These are phyloP conservation scores for Pristionchus arcanus DNA, from an alignment of 2,888 invertebrate species.

Conservation along the genomic window DNA sequence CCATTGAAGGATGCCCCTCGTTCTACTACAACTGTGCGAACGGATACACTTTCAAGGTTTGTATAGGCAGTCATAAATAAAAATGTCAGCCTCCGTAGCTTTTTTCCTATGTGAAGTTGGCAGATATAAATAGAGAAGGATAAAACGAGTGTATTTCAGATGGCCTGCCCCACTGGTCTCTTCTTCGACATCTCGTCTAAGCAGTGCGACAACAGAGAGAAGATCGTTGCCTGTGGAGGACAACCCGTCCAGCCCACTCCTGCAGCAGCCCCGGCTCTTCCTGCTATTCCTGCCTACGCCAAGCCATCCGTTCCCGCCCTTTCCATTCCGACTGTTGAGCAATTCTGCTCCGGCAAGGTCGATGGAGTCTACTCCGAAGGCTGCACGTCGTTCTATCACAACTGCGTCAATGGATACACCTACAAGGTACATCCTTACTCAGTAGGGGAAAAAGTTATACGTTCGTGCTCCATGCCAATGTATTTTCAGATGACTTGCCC, in stretches of 20 bases:
- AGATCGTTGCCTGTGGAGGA: constrained; percentile 59
- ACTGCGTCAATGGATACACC: constrained; percentile 31
- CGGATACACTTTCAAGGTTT: constrained; percentile 9
- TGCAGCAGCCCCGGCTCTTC: not conserved
- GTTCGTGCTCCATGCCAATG: not conserved
- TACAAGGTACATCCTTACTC: too few relatives aligned
- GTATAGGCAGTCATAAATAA: too few relatives aligned
- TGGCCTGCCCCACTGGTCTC: constrained; percentile 61
- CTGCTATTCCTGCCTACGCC: not conserved
- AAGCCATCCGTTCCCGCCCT: not conserved
- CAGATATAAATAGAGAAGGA: too few relatives aligned
- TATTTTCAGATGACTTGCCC: constrained; percentile 45
- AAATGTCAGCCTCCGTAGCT: too few relatives aligned
- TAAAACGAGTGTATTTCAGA: not conserved
- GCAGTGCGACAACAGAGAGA: constrained; percentile 57
- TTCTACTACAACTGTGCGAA: constrained; percentile 40
- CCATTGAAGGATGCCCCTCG: not conserved
- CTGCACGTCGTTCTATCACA: constrained; percentile 31
- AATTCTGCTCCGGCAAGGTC: constrained; percentile 38
- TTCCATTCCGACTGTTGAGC: not conserved
- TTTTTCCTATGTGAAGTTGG: too few relatives aligned
- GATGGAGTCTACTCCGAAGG: constrained; percentile 47
- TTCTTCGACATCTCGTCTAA: constrained; percentile 55
- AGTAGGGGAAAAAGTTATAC: too few relatives aligned
- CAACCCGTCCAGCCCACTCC: not conserved